Conservation (phyloP, 2,113 vertebrate species). For the Ameiurus melas region DNA sequence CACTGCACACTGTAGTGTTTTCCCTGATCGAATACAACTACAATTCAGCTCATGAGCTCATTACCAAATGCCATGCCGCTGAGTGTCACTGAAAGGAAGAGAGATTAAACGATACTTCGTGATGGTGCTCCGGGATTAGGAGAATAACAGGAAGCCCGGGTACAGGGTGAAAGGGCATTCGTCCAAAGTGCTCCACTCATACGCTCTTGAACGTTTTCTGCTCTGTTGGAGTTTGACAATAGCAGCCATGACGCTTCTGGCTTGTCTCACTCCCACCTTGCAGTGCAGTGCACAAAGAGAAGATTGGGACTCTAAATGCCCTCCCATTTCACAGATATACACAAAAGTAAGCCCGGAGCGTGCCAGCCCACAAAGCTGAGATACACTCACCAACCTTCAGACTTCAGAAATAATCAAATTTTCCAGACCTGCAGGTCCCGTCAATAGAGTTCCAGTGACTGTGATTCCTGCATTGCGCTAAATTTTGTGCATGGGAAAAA, state of each 20-base stretch:
- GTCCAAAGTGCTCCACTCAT: conserved; percentile 33
- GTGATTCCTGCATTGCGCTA: conserved; percentile 24
- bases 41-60: conserved; percentile 4
- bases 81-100: neutral
- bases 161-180: conserved; percentile 10
- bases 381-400: conserved; percentile 21
- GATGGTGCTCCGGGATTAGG: neutral
- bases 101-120: neutral
- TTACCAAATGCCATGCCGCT: neutral
- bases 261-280: conserved; percentile 66
- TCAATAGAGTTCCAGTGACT: conserved; percentile 26
- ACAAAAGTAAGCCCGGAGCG: conserved; percentile 54
- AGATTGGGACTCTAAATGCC: conserved; percentile 67
- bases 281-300: conserved; percentile 63
- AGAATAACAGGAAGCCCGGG: conserved; percentile 23
- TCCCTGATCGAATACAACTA: neutral
- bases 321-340: conserved; percentile 67
- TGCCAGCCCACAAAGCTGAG: conserved; percentile 54
- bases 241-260: conserved; percentile 57
- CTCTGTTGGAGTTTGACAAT: conserved; percentile 71
- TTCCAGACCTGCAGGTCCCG: conserved; percentile 20
- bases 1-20: neutral
- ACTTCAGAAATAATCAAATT: conserved; percentile 30
- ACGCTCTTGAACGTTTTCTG: conserved; percentile 61
- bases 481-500: neutral